Conservation (phyloP, 2,113 vertebrate species). For the Felis chaus region DNA sequence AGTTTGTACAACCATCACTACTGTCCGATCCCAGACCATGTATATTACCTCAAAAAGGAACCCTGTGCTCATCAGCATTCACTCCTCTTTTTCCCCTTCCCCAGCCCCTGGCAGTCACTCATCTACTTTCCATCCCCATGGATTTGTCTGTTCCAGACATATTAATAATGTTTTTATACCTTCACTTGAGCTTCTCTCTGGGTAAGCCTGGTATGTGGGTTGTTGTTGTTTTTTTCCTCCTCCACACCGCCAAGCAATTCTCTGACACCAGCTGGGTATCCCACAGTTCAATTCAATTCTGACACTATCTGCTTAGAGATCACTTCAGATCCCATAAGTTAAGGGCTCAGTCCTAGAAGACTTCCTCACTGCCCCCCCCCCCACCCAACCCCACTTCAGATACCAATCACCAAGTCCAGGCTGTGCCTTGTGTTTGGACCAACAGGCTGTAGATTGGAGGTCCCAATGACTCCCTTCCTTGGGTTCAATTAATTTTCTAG, state of each 20-base stretch:
- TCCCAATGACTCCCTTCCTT: not conserved
- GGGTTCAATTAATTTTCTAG: not conserved
- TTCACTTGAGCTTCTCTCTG: not conserved
- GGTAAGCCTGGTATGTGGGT: not conserved
- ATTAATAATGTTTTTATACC: not conserved
- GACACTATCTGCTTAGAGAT: not conserved
- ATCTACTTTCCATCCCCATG: not conserved
- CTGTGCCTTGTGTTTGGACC: not conserved
- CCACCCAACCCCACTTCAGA: not conserved
- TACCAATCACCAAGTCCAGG: not conserved
- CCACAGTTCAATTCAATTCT: not conserved
- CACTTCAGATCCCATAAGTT: not conserved
- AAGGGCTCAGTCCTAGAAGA: not conserved
- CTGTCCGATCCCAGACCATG: not conserved
- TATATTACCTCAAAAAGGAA: not conserved
- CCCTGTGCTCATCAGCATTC: not conserved
- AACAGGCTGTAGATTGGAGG: not conserved
- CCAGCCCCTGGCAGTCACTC: not conserved
- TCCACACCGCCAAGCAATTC: not conserved
- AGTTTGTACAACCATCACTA: not conserved
- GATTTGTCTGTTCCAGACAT: not conserved
- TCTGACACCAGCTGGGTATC: not conserved
- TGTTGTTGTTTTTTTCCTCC: not conserved
- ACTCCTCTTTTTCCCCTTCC: not conserved
- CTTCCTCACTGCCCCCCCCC: no score